Base-by-base conservation (phyloP, 1,140 invertebrate genomes). In the Archivesica marissinica region DNA sequence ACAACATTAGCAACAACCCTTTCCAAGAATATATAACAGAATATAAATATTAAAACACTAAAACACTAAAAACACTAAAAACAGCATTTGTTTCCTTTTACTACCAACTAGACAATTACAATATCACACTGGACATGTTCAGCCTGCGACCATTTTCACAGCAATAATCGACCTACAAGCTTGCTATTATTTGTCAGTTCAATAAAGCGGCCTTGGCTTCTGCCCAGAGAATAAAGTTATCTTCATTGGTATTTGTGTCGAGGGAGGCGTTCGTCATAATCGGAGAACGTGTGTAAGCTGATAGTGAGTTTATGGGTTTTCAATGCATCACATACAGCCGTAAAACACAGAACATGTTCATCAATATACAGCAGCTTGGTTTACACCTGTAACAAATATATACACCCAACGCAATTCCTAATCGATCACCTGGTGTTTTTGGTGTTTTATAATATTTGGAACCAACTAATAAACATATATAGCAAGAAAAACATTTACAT, bases 141-240 rank as follows among this genome's bases (percentile, higher is more conserved):
- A n/a, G n/a, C n/a, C n/a, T n/a, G n/a, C 39, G 41, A 17, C 41
- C 7, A 9, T 17, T 17, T 47, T 47, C 7, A 47, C 17, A 17
- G 41, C 30, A 30, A 17, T 64, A 35, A 64, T 64, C 4, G 15
- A 2, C n/a, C 44, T 70, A 23, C 39, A 70, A 70, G 47, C 66
- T 44, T 33, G 33, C 30, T 11, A 76, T 76, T 76, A 61, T 79
- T 38, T 79, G 59, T 56, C 76, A 66, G 66, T 79, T 64, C 23
- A 25, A 79, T 79, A 47, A 79, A 64, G 47, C 76, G 76, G 76
- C 54, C 54, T 33, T n/a, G 25, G 20, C 39, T 6, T 50, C 44
- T 66, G 78, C 39, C 38, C 39, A 70, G 44, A 23, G 28, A 52
- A 80, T 80, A 30, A 80, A 68, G 39, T 70, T 68, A n/a, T 64